A percentile compares a stretch with the other conserved stretches of the same genome.
These are phyloP conservation scores for Clinocottus analis DNA, from an alignment of 2,113 vertebrate genomes.

Conservation along the genomic window DNA sequence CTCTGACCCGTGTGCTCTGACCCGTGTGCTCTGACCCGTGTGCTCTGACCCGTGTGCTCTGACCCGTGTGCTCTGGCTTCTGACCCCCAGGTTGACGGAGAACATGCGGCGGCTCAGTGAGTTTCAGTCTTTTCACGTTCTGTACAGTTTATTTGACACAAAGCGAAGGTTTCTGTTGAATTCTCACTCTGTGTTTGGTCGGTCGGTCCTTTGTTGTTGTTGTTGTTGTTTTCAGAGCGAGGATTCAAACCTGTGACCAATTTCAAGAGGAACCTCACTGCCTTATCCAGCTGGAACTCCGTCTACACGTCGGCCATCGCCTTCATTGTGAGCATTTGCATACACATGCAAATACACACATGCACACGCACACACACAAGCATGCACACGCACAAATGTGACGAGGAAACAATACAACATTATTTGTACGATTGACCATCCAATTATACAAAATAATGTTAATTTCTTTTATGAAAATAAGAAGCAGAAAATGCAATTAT, in stretches of 20 bases:
- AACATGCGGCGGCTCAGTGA: constrained; percentile 98
- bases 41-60: too few species aligned
- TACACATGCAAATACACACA: too few species aligned
- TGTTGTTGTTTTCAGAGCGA: constrained; percentile 84
- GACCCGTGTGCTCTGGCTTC: constrained; percentile 17
- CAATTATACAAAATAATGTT: neutral
- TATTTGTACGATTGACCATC: neutral
- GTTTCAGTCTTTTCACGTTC: too few species aligned
- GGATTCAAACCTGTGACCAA: constrained; percentile 95
- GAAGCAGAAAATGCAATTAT: too few species aligned
- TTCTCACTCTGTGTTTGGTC: constrained; percentile 5
- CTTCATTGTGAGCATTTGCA: constrained; percentile 92
- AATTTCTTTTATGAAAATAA: neutral
- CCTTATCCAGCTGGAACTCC: constrained; percentile 97
- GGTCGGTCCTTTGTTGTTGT: neutral
- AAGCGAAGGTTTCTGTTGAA: neutral
- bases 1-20: too few species aligned
- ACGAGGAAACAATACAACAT: neutral
- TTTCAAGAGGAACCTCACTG: constrained; percentile 95
- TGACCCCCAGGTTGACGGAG: constrained; percentile 90
- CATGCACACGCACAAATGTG: neutral
- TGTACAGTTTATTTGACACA: too few species aligned
- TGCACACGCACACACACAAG: too few species aligned
- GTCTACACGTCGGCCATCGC: constrained; percentile 97
- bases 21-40: too few species aligned